phyloP scores from a whole-genome alignment of 1,140 invertebrate genomes.

The Wiebesia pumilae region DNA sequence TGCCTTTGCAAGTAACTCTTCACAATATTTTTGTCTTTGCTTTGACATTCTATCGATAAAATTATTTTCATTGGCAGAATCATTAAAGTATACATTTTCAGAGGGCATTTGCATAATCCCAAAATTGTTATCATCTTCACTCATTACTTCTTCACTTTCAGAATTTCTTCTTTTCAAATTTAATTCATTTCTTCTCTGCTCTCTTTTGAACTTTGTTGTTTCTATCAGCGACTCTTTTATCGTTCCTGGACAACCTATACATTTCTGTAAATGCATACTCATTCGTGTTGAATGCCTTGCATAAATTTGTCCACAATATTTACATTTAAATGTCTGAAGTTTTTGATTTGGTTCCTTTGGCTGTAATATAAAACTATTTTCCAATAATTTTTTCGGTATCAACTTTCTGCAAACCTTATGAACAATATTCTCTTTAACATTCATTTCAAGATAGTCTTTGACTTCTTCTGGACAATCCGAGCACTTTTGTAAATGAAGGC shows the following conservation, averaged over 20 bases:
- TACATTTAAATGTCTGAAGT: slow-evolving; percentile 53
- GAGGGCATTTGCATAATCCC: slow-evolving; percentile 7
- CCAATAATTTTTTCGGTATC: slow-evolving; percentile 51
- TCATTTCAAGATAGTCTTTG: slow-evolving; percentile 45
- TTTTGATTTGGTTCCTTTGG: slow-evolving; percentile 54
- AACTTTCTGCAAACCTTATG: slow-evolving; percentile 46
- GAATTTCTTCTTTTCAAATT: slow-evolving; percentile 41
- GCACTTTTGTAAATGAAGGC: slow-evolving; percentile 50
- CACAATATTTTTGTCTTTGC: slow-evolving; percentile 48
- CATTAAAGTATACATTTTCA: slow-evolving; percentile 34
- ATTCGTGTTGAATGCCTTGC: slow-evolving; percentile 53
- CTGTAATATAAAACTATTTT: slow-evolving; percentile 49
- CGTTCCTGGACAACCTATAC: slow-evolving; percentile 48
- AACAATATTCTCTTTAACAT: slow-evolving; percentile 46
- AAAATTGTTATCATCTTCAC: slow-evolving; percentile 44
- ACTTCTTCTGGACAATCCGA: slow-evolving; percentile 48
- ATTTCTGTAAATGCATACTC: slow-evolving; percentile 53
- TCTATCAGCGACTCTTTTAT: slow-evolving; percentile 48
- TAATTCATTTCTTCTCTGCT: slow-evolving; percentile 25
- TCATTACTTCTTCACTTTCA: slow-evolving; percentile 39
- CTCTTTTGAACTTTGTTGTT: slow-evolving; percentile 32
- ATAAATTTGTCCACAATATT: slow-evolving; percentile 53
- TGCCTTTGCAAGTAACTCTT: slow-evolving; percentile 54
- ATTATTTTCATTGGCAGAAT: slow-evolving; percentile 43
- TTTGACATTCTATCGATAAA: slow-evolving; percentile 52